These are phyloP conservation scores for Bellardia bayeri DNA, from an alignment of 2,888 invertebrate genomes.

Conservation along the genomic window DNA sequence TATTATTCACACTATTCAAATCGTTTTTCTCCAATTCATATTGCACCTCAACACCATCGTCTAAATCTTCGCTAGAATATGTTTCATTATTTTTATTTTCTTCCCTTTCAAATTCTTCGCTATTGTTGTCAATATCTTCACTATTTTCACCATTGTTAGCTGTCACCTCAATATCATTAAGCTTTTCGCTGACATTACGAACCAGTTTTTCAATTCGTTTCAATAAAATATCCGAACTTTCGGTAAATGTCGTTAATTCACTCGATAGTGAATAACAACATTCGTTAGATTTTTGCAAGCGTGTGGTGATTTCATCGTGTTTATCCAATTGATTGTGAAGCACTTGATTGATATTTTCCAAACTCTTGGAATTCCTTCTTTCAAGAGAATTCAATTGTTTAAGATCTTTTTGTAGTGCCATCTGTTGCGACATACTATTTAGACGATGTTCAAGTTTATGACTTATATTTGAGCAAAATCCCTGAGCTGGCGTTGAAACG, in stretches of 20 bases:
- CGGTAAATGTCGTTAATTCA: slow-evolving; percentile 80
- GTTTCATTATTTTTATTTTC: slow-evolving; percentile 33
- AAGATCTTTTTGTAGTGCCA: slow-evolving; percentile 74
- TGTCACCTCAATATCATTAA: slow-evolving; percentile 64
- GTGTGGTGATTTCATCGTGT: slow-evolving; percentile 75
- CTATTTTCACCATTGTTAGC: slow-evolving; percentile 27
- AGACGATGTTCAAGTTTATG: slow-evolving; percentile 74
- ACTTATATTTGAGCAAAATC: slow-evolving; percentile 32
- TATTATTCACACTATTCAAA: background rate
- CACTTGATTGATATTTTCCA: slow-evolving; percentile 80
- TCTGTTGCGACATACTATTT: slow-evolving; percentile 74
- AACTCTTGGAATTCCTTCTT: slow-evolving; percentile 74
- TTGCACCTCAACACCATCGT: background rate
- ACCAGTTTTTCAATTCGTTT: slow-evolving; percentile 80
- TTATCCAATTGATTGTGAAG: slow-evolving; percentile 77
- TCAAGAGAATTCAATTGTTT: slow-evolving; percentile 74
- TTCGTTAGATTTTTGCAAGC: slow-evolving; percentile 71
- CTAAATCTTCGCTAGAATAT: background rate
- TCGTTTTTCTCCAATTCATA: slow-evolving; percentile 24
- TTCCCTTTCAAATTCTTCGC: slow-evolving; percentile 53
- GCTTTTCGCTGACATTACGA: slow-evolving; percentile 76
- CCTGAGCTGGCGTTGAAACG: slow-evolving; percentile 35
- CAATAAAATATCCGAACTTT: slow-evolving; percentile 80
- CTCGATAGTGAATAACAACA: slow-evolving; percentile 79
- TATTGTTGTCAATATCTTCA: slow-evolving; percentile 54